Evolutionary conservation across 2,888 invertebrate genomes (phyloP).

Genomic region (Macroteleia sp.): DNA sequence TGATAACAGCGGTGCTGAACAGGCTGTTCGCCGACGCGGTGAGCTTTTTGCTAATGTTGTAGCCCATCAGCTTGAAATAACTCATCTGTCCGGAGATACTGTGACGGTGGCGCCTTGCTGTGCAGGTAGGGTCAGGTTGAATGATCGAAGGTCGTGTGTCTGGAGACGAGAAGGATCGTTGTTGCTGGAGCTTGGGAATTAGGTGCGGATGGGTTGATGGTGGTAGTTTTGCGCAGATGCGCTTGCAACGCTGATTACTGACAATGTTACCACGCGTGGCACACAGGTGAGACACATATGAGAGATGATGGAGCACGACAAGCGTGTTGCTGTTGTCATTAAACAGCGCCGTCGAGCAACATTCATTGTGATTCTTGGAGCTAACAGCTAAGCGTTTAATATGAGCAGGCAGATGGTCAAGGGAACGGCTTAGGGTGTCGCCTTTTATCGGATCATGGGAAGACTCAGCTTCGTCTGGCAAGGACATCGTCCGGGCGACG

Average conservation of each 20-base stretch:
- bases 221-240: slow-evolving; percentile 40
- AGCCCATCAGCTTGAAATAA: slow-evolving; percentile 95
- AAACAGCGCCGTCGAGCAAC: slow-evolving; percentile 32
- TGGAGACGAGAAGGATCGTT: slow-evolving; percentile 81
- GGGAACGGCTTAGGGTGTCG: slow-evolving; percentile 30
- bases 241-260: slow-evolving; percentile 55
- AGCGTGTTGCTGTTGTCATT: slow-evolving; percentile 33
- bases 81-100: slow-evolving; percentile 98
- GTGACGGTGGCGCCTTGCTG: slow-evolving; percentile 94
- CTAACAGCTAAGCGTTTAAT: slow-evolving; percentile 49
- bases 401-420: slow-evolving; percentile 31
- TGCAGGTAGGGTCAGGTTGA: slow-evolving; percentile 84
- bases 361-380: slow-evolving; percentile 42
- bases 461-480: slow-evolving; percentile 38
- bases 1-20: slow-evolving; percentile 98
- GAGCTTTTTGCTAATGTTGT: slow-evolving; percentile 89
- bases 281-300: slow-evolving; percentile 48
- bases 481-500: slow-evolving; percentile 50
- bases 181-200: slow-evolving; percentile 77
- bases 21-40: slow-evolving; percentile 91
- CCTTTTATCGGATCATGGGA: slow-evolving; percentile 3
- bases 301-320: slow-evolving; percentile 31
- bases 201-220: slow-evolving; percentile 61
- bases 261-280: slow-evolving; percentile 51
- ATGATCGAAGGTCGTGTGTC: slow-evolving; percentile 82